phyloP scores from a whole-genome alignment of 2,113 vertebrate species.

The Zosterops lateralis region DNA sequence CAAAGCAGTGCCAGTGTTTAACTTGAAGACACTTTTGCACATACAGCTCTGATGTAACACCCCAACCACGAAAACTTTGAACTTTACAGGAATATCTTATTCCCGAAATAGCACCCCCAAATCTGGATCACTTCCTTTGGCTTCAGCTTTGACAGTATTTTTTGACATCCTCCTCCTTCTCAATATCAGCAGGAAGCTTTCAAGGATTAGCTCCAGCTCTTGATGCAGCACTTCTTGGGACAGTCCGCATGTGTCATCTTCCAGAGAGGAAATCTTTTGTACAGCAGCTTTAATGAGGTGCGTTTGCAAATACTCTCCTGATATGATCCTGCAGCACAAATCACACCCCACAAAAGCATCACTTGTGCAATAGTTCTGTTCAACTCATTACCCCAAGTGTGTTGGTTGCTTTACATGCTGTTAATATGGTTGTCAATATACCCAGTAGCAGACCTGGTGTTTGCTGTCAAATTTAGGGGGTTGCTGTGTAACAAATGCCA shows the following conservation, averaged over 20 bases:
- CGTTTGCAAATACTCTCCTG: not conserved
- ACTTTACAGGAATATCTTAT: not conserved
- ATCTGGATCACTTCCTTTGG: not conserved
- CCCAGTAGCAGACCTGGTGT: not conserved
- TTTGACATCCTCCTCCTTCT: not conserved
- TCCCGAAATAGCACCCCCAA: not conserved
- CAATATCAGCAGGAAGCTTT: slow-evolving; percentile 28
- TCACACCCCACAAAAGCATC: not conserved
- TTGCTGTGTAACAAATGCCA: not conserved
- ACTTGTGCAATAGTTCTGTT: not conserved
- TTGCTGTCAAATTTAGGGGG: not conserved
- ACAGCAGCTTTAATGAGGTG: not conserved
- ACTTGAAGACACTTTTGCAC: not conserved
- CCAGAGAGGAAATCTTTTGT: slow-evolving; percentile 8
- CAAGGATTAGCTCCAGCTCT: not conserved
- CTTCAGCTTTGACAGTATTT: not conserved
- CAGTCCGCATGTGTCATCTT: not conserved
- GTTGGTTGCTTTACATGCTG: not conserved
- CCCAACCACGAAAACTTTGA: not conserved
- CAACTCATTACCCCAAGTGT: not conserved
- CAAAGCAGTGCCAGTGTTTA: not conserved
- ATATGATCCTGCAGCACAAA: not conserved
- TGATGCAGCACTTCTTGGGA: not conserved
- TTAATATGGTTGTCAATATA: not conserved
- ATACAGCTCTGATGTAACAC: not conserved